Evolutionary conservation across 2,888 invertebrate genomes (phyloP).

Genomic region (Eupithecia centaureata): DNA sequence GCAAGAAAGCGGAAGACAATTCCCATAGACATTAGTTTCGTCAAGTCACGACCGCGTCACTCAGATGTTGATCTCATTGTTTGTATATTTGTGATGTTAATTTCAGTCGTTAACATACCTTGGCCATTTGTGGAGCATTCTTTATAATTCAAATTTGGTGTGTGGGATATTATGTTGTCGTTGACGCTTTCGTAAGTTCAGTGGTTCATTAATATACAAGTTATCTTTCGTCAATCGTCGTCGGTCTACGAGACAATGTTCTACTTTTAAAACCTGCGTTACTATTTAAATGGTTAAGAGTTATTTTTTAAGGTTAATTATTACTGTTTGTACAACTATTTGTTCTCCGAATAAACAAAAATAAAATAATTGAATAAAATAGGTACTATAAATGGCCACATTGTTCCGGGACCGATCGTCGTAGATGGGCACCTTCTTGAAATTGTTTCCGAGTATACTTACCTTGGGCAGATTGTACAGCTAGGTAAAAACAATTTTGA

Average conservation of each 20-base stretch:
- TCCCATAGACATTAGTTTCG: slow-evolving; percentile 19
- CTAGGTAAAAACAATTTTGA: too few relatives aligned
- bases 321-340: too few relatives aligned
- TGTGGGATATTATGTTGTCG: slow-evolving; percentile 34
- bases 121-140: slow-evolving; percentile 36
- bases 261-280: neutral
- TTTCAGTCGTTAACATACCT: slow-evolving; percentile 40
- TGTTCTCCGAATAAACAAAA: too few relatives aligned
- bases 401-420: too few relatives aligned
- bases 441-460: too few relatives aligned
- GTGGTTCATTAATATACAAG: slow-evolving; percentile 31
- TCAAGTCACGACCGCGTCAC: slow-evolving; percentile 34
- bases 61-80: slow-evolving; percentile 38
- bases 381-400: too few relatives aligned
- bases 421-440: too few relatives aligned
- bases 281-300: too few relatives aligned
- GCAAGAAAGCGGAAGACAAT: slow-evolving; percentile 36
- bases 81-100: slow-evolving; percentile 43
- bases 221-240: slow-evolving; percentile 22
- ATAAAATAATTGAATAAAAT: too few relatives aligned
- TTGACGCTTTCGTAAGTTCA: slow-evolving; percentile 39
- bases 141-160: slow-evolving; percentile 42
- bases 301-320: too few relatives aligned
- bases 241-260: neutral
- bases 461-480: too few relatives aligned